These are phyloP conservation scores for Mythimna ferrago DNA, from an alignment of 2,888 invertebrate genomes.

Conservation along the genomic window DNA sequence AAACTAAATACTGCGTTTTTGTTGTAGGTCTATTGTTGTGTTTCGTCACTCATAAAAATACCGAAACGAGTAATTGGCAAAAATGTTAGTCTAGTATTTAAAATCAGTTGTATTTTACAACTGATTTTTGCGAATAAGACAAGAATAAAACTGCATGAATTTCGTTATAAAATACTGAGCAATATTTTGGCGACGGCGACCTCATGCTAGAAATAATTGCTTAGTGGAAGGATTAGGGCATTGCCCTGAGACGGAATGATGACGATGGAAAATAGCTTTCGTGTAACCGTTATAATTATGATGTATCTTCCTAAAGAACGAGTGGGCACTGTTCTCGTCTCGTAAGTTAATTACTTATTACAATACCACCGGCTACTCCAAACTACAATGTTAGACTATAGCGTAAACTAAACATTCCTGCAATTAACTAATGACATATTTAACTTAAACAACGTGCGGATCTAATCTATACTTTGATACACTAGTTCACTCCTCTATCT, in stretches of 20 bases:
- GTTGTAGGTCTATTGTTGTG: not conserved
- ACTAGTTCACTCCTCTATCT: conserved; percentile 39
- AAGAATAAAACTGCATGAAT: not conserved
- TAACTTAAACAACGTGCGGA: conserved; percentile 52
- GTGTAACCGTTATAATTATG: conserved; percentile 10
- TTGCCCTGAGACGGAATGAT: conserved; percentile 33
- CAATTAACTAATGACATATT: conserved; percentile 51
- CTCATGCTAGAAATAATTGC: conserved; percentile 28
- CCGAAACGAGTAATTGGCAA: not conserved
- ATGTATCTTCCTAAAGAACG: conserved; percentile 11
- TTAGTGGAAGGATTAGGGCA: conserved; percentile 44
- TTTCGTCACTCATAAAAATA: not conserved
- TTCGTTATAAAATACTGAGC: conserved; percentile 18
- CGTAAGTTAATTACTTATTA: conserved; percentile 9
- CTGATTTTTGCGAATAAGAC: too few species aligned
- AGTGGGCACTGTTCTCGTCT: conserved; percentile 4
- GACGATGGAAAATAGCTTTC: conserved; percentile 8
- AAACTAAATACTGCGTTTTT: not conserved
- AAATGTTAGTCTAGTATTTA: not conserved
- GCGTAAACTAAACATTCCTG: conserved; percentile 47
- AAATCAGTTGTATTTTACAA: not conserved
- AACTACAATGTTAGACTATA: conserved; percentile 46
- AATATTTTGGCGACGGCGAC: conserved; percentile 5
- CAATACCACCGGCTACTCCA: conserved; percentile 25
- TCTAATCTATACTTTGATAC: conserved; percentile 49